phyloP scores from a whole-genome alignment of 2,113 vertebrate genomes.

The Gambusia affinis region DNA sequence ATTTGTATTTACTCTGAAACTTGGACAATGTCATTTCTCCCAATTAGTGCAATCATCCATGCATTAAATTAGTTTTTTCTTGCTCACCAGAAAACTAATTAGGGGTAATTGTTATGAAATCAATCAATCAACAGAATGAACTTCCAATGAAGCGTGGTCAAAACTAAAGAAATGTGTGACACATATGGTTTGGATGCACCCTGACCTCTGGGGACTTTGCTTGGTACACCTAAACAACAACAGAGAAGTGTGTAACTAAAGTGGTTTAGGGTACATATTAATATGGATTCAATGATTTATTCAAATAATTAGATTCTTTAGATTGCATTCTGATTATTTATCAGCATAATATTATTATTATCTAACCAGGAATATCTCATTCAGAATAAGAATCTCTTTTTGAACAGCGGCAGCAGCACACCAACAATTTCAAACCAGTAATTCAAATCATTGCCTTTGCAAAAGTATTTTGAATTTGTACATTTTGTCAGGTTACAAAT shows the following conservation, averaged over 20 bases:
- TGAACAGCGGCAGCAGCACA: no score
- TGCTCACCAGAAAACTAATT: conserved; percentile 76
- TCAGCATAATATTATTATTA: no score
- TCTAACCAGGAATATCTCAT: no score
- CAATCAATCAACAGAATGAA: conserved; percentile 76
- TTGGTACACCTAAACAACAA: conserved; percentile 28
- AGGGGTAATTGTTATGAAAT: conserved; percentile 80
- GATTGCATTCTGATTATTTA: no score
- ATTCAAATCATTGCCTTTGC: no score
- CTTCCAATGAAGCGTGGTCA: conserved; percentile 72
- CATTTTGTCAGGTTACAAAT: neutral
- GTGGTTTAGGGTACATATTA: neutral
- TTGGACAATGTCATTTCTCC: conserved; percentile 84
- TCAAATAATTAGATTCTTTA: neutral
- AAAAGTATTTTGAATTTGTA: neutral
- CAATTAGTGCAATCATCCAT: conserved; percentile 81
- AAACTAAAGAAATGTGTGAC: conserved; percentile 66
- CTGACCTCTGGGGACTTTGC: conserved; percentile 45
- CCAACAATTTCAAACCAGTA: no score
- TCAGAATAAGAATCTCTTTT: no score
- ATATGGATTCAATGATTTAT: neutral
- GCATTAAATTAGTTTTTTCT: conserved; percentile 82
- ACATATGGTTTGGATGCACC: conserved; percentile 58
- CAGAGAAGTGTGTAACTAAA: neutral
- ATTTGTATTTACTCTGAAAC: conserved; percentile 83